Percentiles rank a stretch among this genome's conserved stretches.
phyloP scores from a whole-genome alignment of 2,888 invertebrate genomes.

The Panopea generosa region DNA sequence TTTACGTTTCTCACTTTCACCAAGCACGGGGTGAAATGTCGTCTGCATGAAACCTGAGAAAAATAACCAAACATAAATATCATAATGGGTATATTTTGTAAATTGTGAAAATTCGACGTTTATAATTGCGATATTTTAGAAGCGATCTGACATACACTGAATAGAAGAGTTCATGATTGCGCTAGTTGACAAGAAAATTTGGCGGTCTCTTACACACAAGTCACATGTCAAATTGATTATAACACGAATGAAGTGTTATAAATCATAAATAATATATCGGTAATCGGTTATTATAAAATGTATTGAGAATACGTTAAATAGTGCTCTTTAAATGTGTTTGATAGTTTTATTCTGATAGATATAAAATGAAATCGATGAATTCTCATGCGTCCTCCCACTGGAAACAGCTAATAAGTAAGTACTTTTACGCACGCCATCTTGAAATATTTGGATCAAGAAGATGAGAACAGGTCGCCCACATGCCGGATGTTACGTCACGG shows the following conservation, averaged over 20 bases:
- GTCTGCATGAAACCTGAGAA: neutral
- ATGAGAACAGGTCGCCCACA: no score
- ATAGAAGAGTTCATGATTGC: neutral
- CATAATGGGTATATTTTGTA: neutral
- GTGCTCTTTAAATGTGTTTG: no score
- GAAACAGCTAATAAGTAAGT: no score
- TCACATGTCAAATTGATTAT: constrained; percentile 8
- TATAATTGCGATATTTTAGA: neutral
- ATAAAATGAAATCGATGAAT: no score
- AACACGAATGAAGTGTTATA: constrained; percentile 3
- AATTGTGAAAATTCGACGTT: constrained; percentile 5
- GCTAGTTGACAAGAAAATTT: constrained; percentile 6
- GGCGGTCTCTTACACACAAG: constrained; percentile 1
- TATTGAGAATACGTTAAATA: no score
- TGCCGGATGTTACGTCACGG: no score
- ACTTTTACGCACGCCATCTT: no score
- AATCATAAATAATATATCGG: neutral
- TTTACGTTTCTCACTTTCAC: constrained; percentile 3
- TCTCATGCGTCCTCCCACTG: no score
- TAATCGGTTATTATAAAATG: no score
- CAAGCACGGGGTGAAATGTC: neutral
- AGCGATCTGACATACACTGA: neutral
- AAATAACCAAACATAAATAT: constrained; percentile 7
- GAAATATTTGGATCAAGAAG: no score
- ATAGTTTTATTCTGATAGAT: no score